A percentile compares a stretch with the other conserved stretches of the same genome.
Evolutionary conservation across 1,140 invertebrate species (phyloP).

Genomic region (Luehdorfia chinensis): DNA sequence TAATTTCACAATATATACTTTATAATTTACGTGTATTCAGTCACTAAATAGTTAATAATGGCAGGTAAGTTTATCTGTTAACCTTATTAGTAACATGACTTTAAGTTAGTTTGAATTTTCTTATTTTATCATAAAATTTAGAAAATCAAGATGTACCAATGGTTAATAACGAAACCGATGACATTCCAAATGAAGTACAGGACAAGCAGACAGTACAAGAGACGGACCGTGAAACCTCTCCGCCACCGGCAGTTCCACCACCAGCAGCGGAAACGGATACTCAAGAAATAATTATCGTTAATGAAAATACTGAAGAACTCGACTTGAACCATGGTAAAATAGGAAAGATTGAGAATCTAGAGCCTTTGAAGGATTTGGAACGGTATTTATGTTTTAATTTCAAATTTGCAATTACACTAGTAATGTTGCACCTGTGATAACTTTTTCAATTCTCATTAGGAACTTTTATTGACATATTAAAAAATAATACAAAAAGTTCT

Average conservation of each 20-base stretch:
- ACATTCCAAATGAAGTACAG: constrained; percentile 19
- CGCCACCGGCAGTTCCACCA: constrained; percentile 42
- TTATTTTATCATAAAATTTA: constrained; percentile 17
- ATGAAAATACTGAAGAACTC: constrained; percentile 64
- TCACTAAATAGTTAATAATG: too few species aligned
- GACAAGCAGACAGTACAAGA: constrained; percentile 16
- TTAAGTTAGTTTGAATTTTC: background rate
- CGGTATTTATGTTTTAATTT: constrained; percentile 56
- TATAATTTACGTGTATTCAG: too few species aligned
- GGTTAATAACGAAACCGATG: constrained; percentile 35
- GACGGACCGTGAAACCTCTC: constrained; percentile 25
- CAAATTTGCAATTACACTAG: background rate
- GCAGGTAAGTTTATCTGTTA: background rate
- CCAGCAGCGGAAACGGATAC: constrained; percentile 47
- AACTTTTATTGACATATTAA: too few species aligned
- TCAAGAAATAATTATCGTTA: constrained; percentile 63
- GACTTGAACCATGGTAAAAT: constrained; percentile 94
- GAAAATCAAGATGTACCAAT: constrained; percentile 45
- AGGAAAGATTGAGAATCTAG: constrained; percentile 89
- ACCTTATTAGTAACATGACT: background rate
- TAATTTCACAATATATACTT: too few species aligned
- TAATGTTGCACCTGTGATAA: too few species aligned
- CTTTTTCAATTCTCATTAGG: too few species aligned
- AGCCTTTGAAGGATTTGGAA: constrained; percentile 85
- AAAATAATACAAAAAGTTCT: too few species aligned